Evolutionary conservation across 2,113 vertebrate genomes (phyloP), one percentile per base, ranked within the genome.

Genomic region (Protomyctophum bolini): DNA sequence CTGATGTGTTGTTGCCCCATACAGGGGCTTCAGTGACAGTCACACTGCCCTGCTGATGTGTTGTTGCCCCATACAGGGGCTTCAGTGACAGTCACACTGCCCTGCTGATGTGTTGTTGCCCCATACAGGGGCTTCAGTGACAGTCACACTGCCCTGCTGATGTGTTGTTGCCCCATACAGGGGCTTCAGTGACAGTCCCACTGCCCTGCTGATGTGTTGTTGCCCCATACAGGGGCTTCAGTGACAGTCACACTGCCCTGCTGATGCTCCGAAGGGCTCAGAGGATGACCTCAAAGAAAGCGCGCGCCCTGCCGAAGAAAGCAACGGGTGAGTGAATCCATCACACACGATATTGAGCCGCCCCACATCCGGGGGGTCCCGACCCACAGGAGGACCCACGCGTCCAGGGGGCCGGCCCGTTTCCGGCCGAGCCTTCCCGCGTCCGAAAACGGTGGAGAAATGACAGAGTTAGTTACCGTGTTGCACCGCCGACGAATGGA

Each of bases 201-300:
- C n/a, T n/a, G n/a, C n/a, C n/a, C n/a, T n/a, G n/a, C n/a, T n/a
- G n/a, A n/a, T n/a, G n/a, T 47, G 6, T 56, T 59, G 21, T 92
- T 77, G 84, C 73, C 52, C 15, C n/a, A n/a, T n/a, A n/a, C 72
- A 99, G 98, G 98, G 97, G 97, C 58, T 95, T 98, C 89, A 95
- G 91, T 11, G 83, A 95, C 80, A 87, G 92, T 74, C 89, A 92
- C 76, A 98, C 96, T 58, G 96, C 95, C 67, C 94, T 94, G 10
- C 90, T 96, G 68, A 95, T 98, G 94, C 88, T 98, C 60, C 97
- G 94, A 85, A 95, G 97, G 84, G 96, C 97, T 57, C 86, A 93
- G 73, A 98, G 94, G 89, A 97, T 99, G 96, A 95, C 94, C 72
- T 87, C 93, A 3, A 93, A 92, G 76, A 96, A 92, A 79, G 79